Base-by-base conservation (phyloP, 2,888 invertebrate genomes). In the Epinotia nisella region DNA sequence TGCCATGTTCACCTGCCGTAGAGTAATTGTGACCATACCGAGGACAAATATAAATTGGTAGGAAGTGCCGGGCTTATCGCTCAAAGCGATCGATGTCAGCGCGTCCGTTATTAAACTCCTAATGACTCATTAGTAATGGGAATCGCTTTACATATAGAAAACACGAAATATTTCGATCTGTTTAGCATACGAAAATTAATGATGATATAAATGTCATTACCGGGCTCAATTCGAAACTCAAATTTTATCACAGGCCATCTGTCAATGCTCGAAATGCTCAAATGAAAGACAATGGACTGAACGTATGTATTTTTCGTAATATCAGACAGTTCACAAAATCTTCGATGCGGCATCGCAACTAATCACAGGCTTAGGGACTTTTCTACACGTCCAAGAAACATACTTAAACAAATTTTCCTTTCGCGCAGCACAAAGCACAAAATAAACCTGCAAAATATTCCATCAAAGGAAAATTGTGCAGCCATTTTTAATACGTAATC, bases 21-120 rank as follows among this genome's bases (percentile, higher is more conserved):
- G 51, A 72, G 58, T 69, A 72, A 71, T 69, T 73, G 73, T 69
- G 72, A 67, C 73, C 69, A 69, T 72, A 72, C 68, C 61, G n/a
- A 58, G 73, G 73, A 67, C 72, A 74, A 51, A 71, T 64, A 74
- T 75, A 77, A 81, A 81, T 85, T 81, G 86, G 85, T 84, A 83
- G 85, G 87, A 81, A 89, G 88, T 83, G 87, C 75, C 76, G 64
- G 69, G 75, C 78, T 84, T 88, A 88, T 87, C 87, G 78, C 75
- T 78, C 75, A 78, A 79, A 84, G 78, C 82, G 80, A 86, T 84
- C 83, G 76, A 77, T 76, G 77, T 76, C 75, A 78, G 76, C 79
- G 74, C 77, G 76, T 67, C 73, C 76, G 76, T 80, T 81, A 81
- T 82, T 82, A 82, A 81, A 81, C 80, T 80, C 75, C 78, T 79